Evolutionary conservation across 2,888 invertebrate genomes (phyloP), one percentile per base, ranked within the genome.

Genomic region (Caenorhabditis auriculariae): DNA sequence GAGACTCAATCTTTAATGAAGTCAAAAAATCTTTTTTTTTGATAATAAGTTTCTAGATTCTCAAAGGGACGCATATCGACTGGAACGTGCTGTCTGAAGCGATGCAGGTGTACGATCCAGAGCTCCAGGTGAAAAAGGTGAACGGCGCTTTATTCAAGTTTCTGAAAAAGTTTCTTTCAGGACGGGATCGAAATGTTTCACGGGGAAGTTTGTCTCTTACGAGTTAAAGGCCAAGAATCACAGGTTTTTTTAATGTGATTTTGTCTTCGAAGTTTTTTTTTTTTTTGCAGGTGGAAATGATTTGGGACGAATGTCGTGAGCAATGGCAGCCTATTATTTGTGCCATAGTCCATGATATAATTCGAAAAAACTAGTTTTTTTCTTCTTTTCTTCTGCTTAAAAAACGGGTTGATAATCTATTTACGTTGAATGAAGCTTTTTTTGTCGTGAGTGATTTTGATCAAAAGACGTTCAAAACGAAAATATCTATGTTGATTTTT

Each of bases 161-260:
- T 24, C 21, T 1, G 21, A 48, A n/a, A n/a, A n/a, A n/a, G n/a
- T n/a, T n/a, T 35, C 38, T 48, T 74, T 44, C 29, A 74, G 57
- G 78, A 78, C 29, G 78, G 78, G n/a, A 66, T 78, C 41, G 76
- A 76, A 29, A 63, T 78, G 62, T 78, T 78, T 55, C 59, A 76
- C 47, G 74, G 77, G 21, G 78, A 78, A 38, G 44, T 78, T 9
- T 57, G 69, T 23, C 23, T 78, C 9, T 43, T 74, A 28, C 24
- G 55, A 32, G 32, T 49, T 2, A 53, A 60, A 28, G 41, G 47
- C 3, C 42, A 56, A 4, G 37, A 46, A 2, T 45, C 3, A n/a
- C 37, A 58, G 48, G 53, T 53, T n/a, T 19, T 28, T 15, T 5
- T n/a, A 15, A 43, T 21, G 28, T 43, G 47, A 37, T 29, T 35